Evolutionary conservation across 2,113 vertebrate species (phyloP), one percentile per base, ranked within the genome.

Genomic region (Aptenodytes forsteri): DNA sequence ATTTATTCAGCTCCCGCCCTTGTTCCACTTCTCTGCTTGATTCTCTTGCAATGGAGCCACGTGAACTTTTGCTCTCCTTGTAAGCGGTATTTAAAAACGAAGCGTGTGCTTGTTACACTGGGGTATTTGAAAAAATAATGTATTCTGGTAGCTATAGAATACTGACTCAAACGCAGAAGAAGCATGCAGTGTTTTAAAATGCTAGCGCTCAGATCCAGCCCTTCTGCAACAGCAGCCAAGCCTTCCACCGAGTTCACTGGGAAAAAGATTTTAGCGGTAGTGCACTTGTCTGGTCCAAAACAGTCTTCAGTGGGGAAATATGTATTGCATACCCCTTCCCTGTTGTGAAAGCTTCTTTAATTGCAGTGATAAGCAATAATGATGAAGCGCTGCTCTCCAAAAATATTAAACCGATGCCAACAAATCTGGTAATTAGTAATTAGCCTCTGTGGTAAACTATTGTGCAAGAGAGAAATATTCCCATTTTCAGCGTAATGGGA

Each of bases 61-160:
- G 14, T 81, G 96, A 97, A 97, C 97, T 95, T 97, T 92, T 93
- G 95, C 96, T 97, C 88, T 86, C 71, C 64, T 93, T 46, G 49
- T 67, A 77, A 97, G 92, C 42, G 87, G 90, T 73, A 88, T 93
- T 94, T 94, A 93, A 95, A 97, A 95, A 95, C 73, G 93, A 92
- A 97, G 88, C 66, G 26, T 70, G 77, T 11, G 91, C 61, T 87
- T 59, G 50, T 67, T 89, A 84, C 30, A 3, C 76, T 40, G 91
- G 82, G 46, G 32, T 66, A 70, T 95, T 58, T 91, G 84, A 87
- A 92, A 94, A 81, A 87, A 80, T 29, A 64, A 89, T 16, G 71
- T 40, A 32, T 79, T 79, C 81, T 90, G 78, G 89, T 94, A 85
- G 94, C 91, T 87, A 49, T 50, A 62, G 78, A 83, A 22, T 13